Base-by-base conservation (phyloP, 2,888 invertebrate species). In the Drosophila emarginata region DNA sequence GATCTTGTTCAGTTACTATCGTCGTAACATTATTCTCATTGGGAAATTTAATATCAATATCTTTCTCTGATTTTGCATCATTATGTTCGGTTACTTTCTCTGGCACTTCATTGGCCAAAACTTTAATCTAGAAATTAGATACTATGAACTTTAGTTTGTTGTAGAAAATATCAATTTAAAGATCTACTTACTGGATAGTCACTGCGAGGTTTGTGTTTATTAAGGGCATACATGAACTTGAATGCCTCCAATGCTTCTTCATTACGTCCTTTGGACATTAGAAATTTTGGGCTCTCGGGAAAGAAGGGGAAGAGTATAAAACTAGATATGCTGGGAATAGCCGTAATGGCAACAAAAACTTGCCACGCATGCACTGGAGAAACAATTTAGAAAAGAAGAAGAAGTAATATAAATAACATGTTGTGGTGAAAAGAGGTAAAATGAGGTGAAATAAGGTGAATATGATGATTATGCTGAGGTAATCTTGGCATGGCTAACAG, bases 141-240 rank as follows among this genome's bases (percentile, higher is more conserved):
- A 6, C 1, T 26, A 5, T 26, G 6, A 23, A 23, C 2, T 23
- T 26, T 26, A 23, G 23, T 26, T 26, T 5, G 6, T 5, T 26
- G 5, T 26, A 26, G 3, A 5, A 26, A 26, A 26, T 26, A 1
- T 6, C 3, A 26, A 26, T 2, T 15, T 14, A 15, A 3, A 0
- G 2, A 15, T 6, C 50, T 51, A 74, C 85, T 74, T 91, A 96
- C 96, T 40, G 96, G 95, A 92, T 93, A 96, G 0, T 93, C 93
- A 4, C 94, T 93, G 36, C 92, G 91, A 0, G 94, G 90, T 64
- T 93, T 93, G 2, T 95, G 94, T 1, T 94, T 94, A 82, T 96
- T 96, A 45, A 93, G 86, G 0, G 92, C 89, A 87, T 94, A 96
- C 1, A 97, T 95, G 70, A 89, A 93, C 64, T 91, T 91, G 74